phyloP scores from a whole-genome alignment of 2,113 vertebrate genomes.

The Pelusios castaneus region DNA sequence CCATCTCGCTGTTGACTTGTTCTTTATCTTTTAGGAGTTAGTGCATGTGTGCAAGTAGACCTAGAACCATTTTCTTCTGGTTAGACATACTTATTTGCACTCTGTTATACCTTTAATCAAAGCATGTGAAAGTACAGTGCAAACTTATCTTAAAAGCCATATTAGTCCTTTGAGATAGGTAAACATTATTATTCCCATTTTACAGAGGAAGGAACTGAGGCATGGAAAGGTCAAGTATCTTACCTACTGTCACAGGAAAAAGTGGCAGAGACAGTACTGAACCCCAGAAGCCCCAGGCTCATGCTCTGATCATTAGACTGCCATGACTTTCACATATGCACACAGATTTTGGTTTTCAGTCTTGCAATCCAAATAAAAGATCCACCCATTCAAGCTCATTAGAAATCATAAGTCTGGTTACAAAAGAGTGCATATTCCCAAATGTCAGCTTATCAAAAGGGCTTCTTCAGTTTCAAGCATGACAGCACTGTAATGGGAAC shows the following conservation, averaged over 20 bases:
- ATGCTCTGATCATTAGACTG: background rate
- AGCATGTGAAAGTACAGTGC: background rate
- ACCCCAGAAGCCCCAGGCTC: background rate
- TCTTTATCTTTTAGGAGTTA: background rate
- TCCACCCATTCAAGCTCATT: background rate
- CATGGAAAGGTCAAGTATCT: background rate
- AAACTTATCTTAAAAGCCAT: accelerated
- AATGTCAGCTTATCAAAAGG: background rate
- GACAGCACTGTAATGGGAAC: background rate
- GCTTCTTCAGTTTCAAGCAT: background rate
- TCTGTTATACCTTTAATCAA: background rate
- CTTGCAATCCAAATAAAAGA: background rate
- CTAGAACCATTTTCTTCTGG: background rate
- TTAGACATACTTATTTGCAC: accelerated
- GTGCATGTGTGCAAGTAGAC: background rate
- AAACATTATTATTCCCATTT: background rate
- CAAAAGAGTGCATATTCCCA: background rate
- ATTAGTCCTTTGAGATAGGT: background rate
- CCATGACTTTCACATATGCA: background rate
- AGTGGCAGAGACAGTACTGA: background rate
- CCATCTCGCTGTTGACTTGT: accelerated
- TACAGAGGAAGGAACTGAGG: background rate
- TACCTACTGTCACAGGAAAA: background rate
- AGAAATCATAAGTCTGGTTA: background rate
- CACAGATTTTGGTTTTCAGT: background rate